A percentile compares a stretch with the other conserved stretches of the same genome.
These are phyloP conservation scores for Meloidogyne chitwoodi DNA, from an alignment of 1,140 invertebrate genomes.

Conservation along the genomic window DNA sequence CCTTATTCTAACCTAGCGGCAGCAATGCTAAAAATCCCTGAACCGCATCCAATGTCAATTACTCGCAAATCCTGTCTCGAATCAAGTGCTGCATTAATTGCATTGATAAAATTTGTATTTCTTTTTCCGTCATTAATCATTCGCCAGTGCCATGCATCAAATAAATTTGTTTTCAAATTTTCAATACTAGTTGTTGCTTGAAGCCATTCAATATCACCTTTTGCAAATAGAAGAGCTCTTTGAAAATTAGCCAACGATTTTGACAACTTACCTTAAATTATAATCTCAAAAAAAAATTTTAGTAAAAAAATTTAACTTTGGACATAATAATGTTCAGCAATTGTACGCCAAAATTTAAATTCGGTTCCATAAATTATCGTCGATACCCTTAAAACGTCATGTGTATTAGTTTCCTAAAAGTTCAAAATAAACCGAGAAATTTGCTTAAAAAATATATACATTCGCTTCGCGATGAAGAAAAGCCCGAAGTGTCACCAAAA, in stretches of 20 bases:
- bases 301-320: background rate
- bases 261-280: background rate
- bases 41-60: conserved; percentile 26
- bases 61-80: background rate
- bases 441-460: background rate
- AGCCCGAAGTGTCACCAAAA: conserved; percentile 7
- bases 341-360: conserved; percentile 14
- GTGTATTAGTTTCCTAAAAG: background rate
- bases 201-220: conserved; percentile 24
- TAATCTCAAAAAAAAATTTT: background rate
- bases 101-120: conserved; percentile 16
- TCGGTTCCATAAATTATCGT: conserved; percentile 7
- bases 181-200: conserved; percentile 22
- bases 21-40: conserved; percentile 29
- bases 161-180: conserved; percentile 26
- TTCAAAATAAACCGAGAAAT: background rate
- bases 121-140: conserved; percentile 29
- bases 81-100: background rate
- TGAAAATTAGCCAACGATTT: conserved; percentile 1
- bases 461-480: conserved; percentile 13
- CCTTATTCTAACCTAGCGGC: background rate
- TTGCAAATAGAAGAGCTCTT: conserved; percentile 8
- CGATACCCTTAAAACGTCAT: conserved; percentile 6
- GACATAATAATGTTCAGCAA: conserved; percentile 7
- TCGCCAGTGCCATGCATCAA: conserved; percentile 33